Evolutionary conservation across 2,888 invertebrate genomes (phyloP).

Genomic region (Ectemnius lituratus): DNA sequence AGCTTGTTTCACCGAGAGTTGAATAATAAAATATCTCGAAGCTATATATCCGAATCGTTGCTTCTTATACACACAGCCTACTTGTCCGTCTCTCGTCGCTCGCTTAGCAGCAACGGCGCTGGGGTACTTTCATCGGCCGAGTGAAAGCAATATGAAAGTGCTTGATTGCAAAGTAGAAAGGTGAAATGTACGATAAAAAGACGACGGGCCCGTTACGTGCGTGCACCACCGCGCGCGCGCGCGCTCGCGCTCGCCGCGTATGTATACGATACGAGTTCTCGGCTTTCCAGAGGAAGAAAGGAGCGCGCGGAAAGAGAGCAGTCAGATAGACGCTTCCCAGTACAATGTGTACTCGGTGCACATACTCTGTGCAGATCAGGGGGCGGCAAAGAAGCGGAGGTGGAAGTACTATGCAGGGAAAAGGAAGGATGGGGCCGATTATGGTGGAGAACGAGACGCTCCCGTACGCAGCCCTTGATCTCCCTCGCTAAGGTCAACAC

Average conservation of each 20-base stretch:
- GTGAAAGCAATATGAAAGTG: conserved; percentile 79
- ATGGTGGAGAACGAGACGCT: neutral
- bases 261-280: conserved; percentile 44
- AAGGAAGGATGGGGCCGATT: no score
- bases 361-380: no score
- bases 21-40: no score
- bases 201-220: conserved; percentile 71
- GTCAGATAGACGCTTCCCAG: conserved; percentile 32
- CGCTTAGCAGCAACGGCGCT: conserved; percentile 7
- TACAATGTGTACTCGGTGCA: no score
- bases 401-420: no score
- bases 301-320: conserved; percentile 27
- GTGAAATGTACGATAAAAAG: conserved; percentile 78
- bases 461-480: conserved; percentile 64
- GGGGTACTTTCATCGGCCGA: conserved; percentile 77
- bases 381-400: no score
- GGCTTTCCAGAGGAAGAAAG: conserved; percentile 35
- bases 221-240: conserved; percentile 69
- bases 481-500: conserved; percentile 66
- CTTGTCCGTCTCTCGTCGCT: no score
- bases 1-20: conserved; percentile 66
- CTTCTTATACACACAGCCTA: no score
- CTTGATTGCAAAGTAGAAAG: conserved; percentile 78
- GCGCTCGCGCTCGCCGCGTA: conserved; percentile 53
- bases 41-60: no score